Evolutionary conservation across 37 sponge, comb jelly and placozoan species (phyloP), one percentile per base, ranked within the genome.

Genomic region (Cladorhizidae sp.): DNA sequence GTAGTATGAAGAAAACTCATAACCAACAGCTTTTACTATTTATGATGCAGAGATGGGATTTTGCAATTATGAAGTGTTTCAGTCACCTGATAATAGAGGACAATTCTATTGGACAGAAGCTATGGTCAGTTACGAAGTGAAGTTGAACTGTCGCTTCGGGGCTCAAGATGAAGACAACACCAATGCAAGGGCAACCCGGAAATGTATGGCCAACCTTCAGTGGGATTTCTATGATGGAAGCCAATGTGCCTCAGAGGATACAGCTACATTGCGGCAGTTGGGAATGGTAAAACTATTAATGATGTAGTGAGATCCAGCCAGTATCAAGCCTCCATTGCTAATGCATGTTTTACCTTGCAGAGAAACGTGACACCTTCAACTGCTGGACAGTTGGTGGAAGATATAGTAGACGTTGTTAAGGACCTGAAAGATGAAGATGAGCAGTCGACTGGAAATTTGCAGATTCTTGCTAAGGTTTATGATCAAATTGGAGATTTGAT

Each of bases 41-140:
- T 22, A 31, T 68, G 22, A 29, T 32, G 3, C 40, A 85, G 85
- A 26, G 29, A 21, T 21, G 52, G 85, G 85, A 62, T 85, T 85
- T 59, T 85, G 85, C 54, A 57, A 70, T 36, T 59, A 58, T 58
- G 63, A 70, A 2, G 36, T 33, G 9, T 50, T 74, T 1, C 14
- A 20, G 12, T 56, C 75, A 52, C 45, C 77, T 26, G 71, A 52
- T 67, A 36, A 36, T 38, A 38, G 64, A 33, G 76, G 76, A n/a
- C 33, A 32, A 41, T 83, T 67, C 64, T 39, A 22, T 12, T 83
- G 83, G 83, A 64, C 54, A 40, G 83, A 83, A 67, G 67, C 83
- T 28, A n/a, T 29, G 6, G 83, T 74, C 20, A 57, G 57, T 23
- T 11, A 28, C 33, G 3, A 65, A 33, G 7, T n/a, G 36, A 32